Percentiles rank a stretch among this genome's conserved stretches.
Evolutionary conservation across 1,140 invertebrate genomes (phyloP).

Genomic region (Zaprionus taronus): DNA sequence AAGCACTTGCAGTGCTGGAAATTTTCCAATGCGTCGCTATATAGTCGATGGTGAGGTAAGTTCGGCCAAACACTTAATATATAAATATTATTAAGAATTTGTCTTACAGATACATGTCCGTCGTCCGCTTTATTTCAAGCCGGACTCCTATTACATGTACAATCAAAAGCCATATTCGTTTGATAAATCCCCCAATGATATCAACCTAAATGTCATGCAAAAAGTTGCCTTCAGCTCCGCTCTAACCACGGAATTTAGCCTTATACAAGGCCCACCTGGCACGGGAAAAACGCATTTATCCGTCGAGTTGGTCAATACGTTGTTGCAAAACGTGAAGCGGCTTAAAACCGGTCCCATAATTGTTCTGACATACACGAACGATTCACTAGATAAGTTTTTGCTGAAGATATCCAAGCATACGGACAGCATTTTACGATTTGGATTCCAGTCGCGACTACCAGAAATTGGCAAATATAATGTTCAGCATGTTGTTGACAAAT

Average conservation of each 20-base stretch:
- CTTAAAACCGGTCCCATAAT: constrained; percentile 86
- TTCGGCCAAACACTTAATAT: neutral
- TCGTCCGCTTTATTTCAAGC: constrained; percentile 40
- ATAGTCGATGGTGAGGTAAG: constrained; percentile 86
- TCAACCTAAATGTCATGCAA: constrained; percentile 85
- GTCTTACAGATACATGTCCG: constrained; percentile 31
- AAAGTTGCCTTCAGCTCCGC: constrained; percentile 86
- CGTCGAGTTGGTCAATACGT: constrained; percentile 87
- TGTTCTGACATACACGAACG: constrained; percentile 94
- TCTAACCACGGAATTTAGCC: constrained; percentile 87
- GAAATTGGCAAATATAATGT: constrained; percentile 66
- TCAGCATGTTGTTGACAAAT: constrained; percentile 8
- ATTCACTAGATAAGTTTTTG: constrained; percentile 95
- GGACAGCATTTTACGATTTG: constrained; percentile 88
- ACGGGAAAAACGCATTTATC: constrained; percentile 93
- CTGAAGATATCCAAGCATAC: constrained; percentile 88
- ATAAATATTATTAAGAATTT: neutral
- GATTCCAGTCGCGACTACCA: constrained; percentile 86
- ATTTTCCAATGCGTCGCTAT: constrained; percentile 88
- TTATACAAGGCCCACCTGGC: constrained; percentile 93
- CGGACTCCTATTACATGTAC: constrained; percentile 17
- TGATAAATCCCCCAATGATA: neutral
- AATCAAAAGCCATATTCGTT: constrained; percentile 35
- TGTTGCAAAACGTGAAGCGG: constrained; percentile 85
- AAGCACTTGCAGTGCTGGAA: constrained; percentile 85